Evolutionary conservation across 2,113 vertebrate genomes (phyloP).

Genomic region (Vulpes lagopus): DNA sequence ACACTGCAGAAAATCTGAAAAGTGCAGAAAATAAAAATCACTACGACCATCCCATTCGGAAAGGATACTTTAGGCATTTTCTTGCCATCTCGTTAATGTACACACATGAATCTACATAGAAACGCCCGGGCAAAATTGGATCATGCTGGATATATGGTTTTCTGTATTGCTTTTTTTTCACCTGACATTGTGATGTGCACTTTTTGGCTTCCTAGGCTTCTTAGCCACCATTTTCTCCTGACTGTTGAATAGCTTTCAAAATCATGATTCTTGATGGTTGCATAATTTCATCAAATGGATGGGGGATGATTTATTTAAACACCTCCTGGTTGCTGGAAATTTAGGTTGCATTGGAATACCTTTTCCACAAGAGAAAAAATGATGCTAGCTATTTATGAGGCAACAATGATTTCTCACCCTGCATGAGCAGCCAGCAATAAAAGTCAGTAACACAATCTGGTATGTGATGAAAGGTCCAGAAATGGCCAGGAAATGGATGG

Average conservation of each 20-base stretch:
- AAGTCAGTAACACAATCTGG: conserved; percentile 18
- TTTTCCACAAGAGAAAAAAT: conserved; percentile 33
- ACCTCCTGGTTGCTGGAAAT: conserved; percentile 13
- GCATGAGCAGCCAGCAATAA: conserved; percentile 22
- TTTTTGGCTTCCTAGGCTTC: neutral
- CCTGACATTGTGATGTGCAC: neutral
- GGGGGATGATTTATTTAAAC: conserved; percentile 52
- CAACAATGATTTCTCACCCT: conserved; percentile 54
- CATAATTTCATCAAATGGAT: conserved; percentile 16
- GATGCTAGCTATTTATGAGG: conserved; percentile 10
- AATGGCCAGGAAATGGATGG: conserved; percentile 1
- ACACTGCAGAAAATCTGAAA: neutral
- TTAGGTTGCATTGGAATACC: conserved; percentile 62
- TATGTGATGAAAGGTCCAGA: conserved; percentile 30
- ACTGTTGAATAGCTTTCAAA: conserved; percentile 59
- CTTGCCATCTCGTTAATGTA: neutral
- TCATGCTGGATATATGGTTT: neutral
- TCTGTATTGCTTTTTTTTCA: neutral
- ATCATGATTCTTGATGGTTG: conserved; percentile 56
- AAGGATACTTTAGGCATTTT: neutral
- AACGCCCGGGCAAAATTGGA: neutral
- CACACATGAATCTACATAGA: neutral
- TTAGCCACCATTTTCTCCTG: neutral
- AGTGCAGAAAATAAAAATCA: neutral
- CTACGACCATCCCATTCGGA: neutral